phyloP scores from a whole-genome alignment of 2,113 vertebrate genomes.

The Trogon melanurus region DNA sequence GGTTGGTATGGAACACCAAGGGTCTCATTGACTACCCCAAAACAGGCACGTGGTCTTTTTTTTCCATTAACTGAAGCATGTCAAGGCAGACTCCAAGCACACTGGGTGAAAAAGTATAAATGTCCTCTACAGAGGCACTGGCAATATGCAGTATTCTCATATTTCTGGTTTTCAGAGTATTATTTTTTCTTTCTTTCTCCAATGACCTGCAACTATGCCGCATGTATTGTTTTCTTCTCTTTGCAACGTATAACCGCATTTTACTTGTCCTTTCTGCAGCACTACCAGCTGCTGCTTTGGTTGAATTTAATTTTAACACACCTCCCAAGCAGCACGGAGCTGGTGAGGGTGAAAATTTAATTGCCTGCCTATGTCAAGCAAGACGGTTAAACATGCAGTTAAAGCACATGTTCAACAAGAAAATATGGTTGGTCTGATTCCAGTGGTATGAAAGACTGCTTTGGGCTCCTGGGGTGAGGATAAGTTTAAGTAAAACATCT shows the following conservation, averaged over 20 bases:
- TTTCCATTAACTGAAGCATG: background rate
- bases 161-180: rapidly evolving
- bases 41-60: background rate
- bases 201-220: background rate
- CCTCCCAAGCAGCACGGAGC: background rate
- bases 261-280: background rate
- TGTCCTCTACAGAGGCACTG: background rate
- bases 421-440: background rate
- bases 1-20: background rate
- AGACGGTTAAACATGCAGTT: background rate
- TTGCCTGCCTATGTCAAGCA: background rate
- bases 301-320: slow-evolving; percentile 5
- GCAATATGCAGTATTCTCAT: background rate
- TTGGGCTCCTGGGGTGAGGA: background rate
- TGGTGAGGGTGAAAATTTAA: background rate
- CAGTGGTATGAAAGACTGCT: background rate
- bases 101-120: background rate
- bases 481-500: background rate
- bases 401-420: background rate
- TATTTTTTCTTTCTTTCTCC: background rate
- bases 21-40: background rate
- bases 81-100: background rate
- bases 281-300: background rate
- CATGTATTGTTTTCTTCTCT: background rate
- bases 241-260: background rate